A percentile compares a stretch with the other conserved stretches of the same genome.
phyloP scores from a whole-genome alignment of 2,113 vertebrate genomes.

The Cynocephalus volans region DNA sequence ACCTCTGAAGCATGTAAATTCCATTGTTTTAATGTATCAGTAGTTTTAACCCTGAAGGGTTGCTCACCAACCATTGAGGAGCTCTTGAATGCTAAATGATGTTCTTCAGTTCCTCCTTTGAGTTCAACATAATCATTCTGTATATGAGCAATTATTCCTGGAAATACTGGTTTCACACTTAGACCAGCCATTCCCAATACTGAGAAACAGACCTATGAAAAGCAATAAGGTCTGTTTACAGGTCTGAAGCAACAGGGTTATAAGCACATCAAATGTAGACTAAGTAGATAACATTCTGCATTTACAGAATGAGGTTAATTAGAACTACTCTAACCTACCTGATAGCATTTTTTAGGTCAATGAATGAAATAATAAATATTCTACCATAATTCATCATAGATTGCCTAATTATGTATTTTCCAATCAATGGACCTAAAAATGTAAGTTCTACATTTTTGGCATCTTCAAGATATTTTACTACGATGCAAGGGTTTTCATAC shows the following conservation, averaged over 20 bases:
- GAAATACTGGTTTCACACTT: neutral
- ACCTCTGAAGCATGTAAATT: constrained; percentile 88
- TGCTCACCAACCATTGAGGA: constrained; percentile 61
- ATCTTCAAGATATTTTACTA: constrained; percentile 11
- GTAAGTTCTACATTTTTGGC: neutral
- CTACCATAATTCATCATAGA: neutral
- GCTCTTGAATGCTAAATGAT: constrained; percentile 62
- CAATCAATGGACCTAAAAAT: neutral
- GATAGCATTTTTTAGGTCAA: neutral
- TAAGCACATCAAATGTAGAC: neutral
- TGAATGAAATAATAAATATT: constrained; percentile 42
- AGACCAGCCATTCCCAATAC: neutral
- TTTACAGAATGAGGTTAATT: constrained; percentile 39
- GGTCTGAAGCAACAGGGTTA: neutral
- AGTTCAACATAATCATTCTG: constrained; percentile 64
- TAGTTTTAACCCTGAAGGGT: constrained; percentile 80
- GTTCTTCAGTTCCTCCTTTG: constrained; percentile 55
- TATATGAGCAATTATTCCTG: constrained; percentile 45
- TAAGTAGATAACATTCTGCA: neutral
- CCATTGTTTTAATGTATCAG: constrained; percentile 84
- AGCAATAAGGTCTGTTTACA: neutral
- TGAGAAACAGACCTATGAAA: neutral
- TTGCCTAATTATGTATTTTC: constrained; percentile 26
- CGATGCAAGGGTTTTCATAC: neutral
- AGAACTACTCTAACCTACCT: neutral